Conservation (phyloP, 2,888 invertebrate species). For the Pardosa pseudoannulata region DNA sequence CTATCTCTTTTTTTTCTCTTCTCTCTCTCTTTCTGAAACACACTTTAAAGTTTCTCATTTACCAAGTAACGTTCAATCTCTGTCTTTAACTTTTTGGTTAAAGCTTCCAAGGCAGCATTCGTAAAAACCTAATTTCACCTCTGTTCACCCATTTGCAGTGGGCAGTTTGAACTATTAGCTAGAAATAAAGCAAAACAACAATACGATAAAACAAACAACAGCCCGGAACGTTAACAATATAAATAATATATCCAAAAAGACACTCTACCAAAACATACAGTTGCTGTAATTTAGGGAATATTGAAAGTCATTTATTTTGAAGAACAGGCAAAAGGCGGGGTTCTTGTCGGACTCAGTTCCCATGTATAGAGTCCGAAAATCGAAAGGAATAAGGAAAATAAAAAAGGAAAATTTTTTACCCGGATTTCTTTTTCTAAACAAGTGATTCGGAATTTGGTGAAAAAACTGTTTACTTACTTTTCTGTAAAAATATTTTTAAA, state of each 20-base stretch:
- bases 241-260: constrained; percentile 68
- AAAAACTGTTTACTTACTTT: too few species aligned
- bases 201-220: constrained; percentile 43
- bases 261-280: constrained; percentile 54
- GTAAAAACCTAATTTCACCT: not conserved
- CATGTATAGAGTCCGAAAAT: constrained; percentile 40
- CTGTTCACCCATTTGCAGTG: not conserved
- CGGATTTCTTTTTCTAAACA: constrained; percentile 30
- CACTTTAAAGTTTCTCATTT: not conserved
- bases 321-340: constrained; percentile 70
- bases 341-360: constrained; percentile 59
- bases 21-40: not conserved
- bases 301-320: constrained; percentile 72
- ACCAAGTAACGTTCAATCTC: not conserved
- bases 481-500: too few species aligned
- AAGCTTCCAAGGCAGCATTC: not conserved
- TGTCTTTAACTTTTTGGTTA: not conserved
- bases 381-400: constrained; percentile 14
- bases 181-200: constrained; percentile 13
- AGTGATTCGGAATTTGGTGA: too few species aligned
- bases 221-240: constrained; percentile 22
- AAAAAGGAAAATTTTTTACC: constrained; percentile 22
- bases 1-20: not conserved
- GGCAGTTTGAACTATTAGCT: not conserved
- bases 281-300: constrained; percentile 70